phyloP scores from a whole-genome alignment of 2,113 vertebrate species.

The Colossoma macropomum region DNA sequence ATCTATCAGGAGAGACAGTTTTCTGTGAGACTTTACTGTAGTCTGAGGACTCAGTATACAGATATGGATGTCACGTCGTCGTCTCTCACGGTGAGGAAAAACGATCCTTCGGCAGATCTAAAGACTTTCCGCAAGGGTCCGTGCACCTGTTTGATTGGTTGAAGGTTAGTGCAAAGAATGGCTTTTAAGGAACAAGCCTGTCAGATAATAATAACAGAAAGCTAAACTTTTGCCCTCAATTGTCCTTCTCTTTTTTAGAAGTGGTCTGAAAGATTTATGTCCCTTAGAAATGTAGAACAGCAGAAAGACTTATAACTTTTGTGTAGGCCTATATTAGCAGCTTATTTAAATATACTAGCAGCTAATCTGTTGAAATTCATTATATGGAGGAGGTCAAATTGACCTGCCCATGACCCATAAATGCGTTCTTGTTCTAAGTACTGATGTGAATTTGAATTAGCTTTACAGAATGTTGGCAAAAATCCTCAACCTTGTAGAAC shows the following conservation, averaged over 20 bases:
- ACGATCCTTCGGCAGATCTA: conserved; percentile 18
- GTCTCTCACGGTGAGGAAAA: conserved; percentile 38
- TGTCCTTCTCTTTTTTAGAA: too few species aligned
- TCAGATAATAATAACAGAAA: not conserved
- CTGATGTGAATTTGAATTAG: too few species aligned
- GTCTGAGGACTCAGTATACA: conserved; percentile 4
- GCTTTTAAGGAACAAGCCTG: not conserved
- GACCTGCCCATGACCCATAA: too few species aligned
- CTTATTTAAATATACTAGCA: too few species aligned
- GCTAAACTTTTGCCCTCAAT: conserved; percentile 16
- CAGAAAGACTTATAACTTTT: not conserved
- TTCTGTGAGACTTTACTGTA: conserved; percentile 40
- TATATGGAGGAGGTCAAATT: too few species aligned
- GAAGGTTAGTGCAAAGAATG: not conserved
- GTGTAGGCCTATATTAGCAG: not conserved
- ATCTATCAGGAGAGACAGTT: conserved; percentile 52
- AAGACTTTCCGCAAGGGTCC: conserved; percentile 5
- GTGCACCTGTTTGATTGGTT: conserved; percentile 14
- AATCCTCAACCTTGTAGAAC: too few species aligned
- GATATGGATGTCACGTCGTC: conserved; percentile 30
- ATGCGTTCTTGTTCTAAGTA: too few species aligned
- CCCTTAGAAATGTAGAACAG: not conserved
- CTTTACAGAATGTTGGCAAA: too few species aligned
- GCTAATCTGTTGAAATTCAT: too few species aligned
- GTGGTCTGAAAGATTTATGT: not conserved